These are phyloP conservation scores for Trididemnum miniatum DNA, from an alignment of 23 tunicate genomes.

Conservation along the genomic window DNA sequence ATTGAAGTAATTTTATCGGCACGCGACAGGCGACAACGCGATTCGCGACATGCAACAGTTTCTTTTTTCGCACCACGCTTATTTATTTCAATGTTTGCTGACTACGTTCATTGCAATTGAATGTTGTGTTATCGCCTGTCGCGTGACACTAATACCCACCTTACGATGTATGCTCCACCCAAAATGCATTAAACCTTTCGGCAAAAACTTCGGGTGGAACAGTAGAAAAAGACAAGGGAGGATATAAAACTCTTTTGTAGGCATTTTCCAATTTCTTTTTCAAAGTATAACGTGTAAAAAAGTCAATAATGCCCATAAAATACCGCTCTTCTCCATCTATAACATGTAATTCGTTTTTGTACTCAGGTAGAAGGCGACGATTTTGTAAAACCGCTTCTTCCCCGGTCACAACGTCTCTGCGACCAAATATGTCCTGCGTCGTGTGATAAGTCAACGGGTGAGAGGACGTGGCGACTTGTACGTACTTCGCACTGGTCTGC, in stretches of 20 bases:
- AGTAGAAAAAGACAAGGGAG: conserved; percentile 74
- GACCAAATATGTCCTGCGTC: conserved; percentile 1
- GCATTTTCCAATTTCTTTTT: conserved; percentile 72
- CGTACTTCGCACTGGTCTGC: not conserved
- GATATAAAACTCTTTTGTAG: conserved; percentile 66
- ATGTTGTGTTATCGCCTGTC: no score
- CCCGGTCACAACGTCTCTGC: not conserved
- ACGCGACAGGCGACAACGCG: no score
- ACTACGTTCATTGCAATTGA: no score
- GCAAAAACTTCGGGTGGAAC: conserved; percentile 83
- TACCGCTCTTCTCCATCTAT: conserved; percentile 78
- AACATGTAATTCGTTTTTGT: conserved; percentile 79
- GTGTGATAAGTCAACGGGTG: not conserved
- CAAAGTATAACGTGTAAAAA: conserved; percentile 70
- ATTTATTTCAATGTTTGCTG: no score
- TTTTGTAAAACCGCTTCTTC: conserved; percentile 60
- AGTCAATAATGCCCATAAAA: conserved; percentile 84
- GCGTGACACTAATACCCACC: no score
- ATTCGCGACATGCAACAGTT: no score
- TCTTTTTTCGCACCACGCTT: no score
- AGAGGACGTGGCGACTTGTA: not conserved
- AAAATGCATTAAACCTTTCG: conserved; percentile 55
- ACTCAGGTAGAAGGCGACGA: conserved; percentile 74
- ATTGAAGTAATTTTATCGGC: no score
- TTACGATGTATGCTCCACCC: conserved; percentile 50